Conservation (phyloP, 1,140 invertebrate genomes). For the Chionoecetes opilio region DNA sequence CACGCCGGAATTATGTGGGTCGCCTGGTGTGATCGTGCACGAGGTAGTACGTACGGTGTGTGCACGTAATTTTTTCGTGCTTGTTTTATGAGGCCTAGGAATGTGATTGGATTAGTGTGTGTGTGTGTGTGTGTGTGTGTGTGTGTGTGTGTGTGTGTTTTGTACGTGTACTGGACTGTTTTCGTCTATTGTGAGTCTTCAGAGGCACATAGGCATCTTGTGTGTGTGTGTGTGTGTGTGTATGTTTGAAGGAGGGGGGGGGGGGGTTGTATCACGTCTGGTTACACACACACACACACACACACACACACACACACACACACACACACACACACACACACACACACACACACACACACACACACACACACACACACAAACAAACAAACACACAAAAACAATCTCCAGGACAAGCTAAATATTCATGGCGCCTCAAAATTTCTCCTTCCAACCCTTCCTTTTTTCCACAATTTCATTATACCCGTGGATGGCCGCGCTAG, state of each 20-base stretch:
- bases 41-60: no score
- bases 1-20: constrained; percentile 15
- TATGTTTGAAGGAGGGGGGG: no score
- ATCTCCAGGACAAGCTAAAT: neutral
- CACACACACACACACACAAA: constrained; percentile 50
- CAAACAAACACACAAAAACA: neutral
- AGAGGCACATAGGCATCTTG: no score
- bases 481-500: neutral
- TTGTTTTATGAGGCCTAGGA: neutral
- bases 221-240: no score
- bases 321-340: constrained; percentile 43
- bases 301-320: constrained; percentile 42
- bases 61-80: neutral
- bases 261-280: no score
- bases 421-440: neutral
- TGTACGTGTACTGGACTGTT: no score
- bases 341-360: constrained; percentile 52
- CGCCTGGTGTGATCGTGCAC: constrained; percentile 11
- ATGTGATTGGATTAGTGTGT: neutral
- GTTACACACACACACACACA: constrained; percentile 34
- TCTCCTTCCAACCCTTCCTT: no score
- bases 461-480: neutral
- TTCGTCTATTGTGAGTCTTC: no score
- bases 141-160: neutral
- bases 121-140: constrained; percentile 27